Conservation (phyloP, 2,888 invertebrate genomes). For the Diaperis boleti region DNA sequence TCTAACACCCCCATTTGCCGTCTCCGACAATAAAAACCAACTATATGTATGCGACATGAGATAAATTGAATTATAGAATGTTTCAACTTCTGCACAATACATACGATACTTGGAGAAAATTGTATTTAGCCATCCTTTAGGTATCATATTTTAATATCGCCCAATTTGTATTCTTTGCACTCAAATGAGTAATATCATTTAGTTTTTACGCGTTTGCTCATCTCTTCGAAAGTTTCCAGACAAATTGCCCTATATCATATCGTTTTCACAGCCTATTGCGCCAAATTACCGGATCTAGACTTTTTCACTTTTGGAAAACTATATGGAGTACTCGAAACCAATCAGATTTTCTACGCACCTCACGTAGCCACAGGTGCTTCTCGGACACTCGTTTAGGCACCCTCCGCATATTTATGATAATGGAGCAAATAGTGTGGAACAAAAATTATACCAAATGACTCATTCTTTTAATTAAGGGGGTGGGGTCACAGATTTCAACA, state of each 20-base stretch:
- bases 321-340: neutral
- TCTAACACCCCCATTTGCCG: constrained; percentile 33
- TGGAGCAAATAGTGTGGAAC: neutral
- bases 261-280: neutral
- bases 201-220: constrained; percentile 1
- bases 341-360: neutral
- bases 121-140: constrained; percentile 25
- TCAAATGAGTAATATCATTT: constrained; percentile 1
- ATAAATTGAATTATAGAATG: constrained; percentile 36
- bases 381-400: neutral
- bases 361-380: neutral
- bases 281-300: neutral
- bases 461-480: too few relatives aligned
- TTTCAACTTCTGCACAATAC: constrained; percentile 24
- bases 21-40: constrained; percentile 37
- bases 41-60: constrained; percentile 25
- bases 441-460: too few relatives aligned
- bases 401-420: neutral
- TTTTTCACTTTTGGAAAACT: neutral
- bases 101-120: constrained; percentile 29
- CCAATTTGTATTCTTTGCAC: constrained; percentile 26
- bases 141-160: constrained; percentile 31
- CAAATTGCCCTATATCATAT: constrained; percentile 5
- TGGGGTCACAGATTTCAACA: too few relatives aligned
- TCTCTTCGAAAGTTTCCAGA: constrained; percentile 11